These are phyloP conservation scores for Mixornis gularis DNA, from an alignment of 2,113 vertebrate genomes.

Conservation along the genomic window DNA sequence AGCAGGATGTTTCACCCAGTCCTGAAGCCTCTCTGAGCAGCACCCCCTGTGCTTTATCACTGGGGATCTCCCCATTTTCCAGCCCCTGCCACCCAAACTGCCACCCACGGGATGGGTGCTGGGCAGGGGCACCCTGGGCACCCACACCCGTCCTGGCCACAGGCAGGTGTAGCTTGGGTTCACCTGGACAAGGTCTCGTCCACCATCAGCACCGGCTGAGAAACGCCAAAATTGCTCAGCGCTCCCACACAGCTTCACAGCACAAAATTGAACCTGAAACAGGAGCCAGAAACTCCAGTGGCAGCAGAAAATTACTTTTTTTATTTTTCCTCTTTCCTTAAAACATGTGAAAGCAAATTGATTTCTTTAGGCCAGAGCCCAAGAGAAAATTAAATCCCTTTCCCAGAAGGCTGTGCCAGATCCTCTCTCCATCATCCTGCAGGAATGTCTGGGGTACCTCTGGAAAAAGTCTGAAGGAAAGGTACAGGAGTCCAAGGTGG, in stretches of 20 bases:
- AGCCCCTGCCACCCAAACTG: neutral
- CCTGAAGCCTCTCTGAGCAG: neutral
- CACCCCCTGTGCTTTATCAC: fast-evolving
- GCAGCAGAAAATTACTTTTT: neutral
- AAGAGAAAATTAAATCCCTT: neutral
- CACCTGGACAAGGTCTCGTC: fast-evolving
- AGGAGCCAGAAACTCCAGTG: neutral
- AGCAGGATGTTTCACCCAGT: neutral
- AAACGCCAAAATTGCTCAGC: neutral
- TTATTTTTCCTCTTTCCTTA: neutral
- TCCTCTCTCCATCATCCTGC: neutral
- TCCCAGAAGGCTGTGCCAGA: neutral
- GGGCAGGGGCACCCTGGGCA: neutral
- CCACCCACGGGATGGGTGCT: neutral
- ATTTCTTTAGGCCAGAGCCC: neutral
- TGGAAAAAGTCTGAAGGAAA: neutral
- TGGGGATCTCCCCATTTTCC: neutral
- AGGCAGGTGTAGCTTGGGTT: neutral
- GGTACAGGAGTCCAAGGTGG: neutral
- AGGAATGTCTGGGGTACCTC: neutral
- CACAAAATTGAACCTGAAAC: neutral
- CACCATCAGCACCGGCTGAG: fast-evolving
- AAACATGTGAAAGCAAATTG: neutral
- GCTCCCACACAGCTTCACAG: neutral
- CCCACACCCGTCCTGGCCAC: fast-evolving